These are phyloP conservation scores for Peribatodes rhomboidaria DNA, from an alignment of 2,888 invertebrate species.

Conservation along the genomic window DNA sequence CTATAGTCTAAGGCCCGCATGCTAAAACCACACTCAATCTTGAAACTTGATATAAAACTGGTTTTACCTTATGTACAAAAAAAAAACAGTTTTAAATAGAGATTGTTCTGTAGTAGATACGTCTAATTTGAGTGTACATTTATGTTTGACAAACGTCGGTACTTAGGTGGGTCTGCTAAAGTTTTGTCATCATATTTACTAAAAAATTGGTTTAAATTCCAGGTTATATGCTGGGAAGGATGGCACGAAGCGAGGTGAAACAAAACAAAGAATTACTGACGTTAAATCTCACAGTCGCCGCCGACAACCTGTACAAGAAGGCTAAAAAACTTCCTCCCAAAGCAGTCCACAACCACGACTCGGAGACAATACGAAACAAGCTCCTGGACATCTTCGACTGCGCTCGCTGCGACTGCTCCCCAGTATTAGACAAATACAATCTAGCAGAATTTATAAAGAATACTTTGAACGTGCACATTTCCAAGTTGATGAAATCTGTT, in stretches of 20 bases:
- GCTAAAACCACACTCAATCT: too few species aligned
- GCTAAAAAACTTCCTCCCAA: conserved; percentile 73
- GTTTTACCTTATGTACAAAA: too few species aligned
- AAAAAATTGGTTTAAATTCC: too few species aligned
- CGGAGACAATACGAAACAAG: conserved; percentile 65
- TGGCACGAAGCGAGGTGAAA: conserved; percentile 66
- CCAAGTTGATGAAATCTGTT: conserved; percentile 67
- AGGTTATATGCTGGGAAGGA: conserved; percentile 76
- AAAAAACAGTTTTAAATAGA: too few species aligned
- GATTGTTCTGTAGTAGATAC: too few species aligned
- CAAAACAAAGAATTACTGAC: conserved; percentile 66
- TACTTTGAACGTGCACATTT: conserved; percentile 68
- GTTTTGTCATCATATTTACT: too few species aligned
- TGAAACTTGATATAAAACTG: too few species aligned
- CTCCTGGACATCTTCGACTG: conserved; percentile 72
- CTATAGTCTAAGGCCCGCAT: too few species aligned
- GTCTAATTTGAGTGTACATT: too few species aligned
- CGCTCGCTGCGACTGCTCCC: conserved; percentile 56
- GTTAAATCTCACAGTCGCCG: conserved; percentile 66
- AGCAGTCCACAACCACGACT: conserved; percentile 67
- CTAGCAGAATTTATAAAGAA: conserved; percentile 69
- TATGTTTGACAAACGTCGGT: too few species aligned
- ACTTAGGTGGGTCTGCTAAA: too few species aligned
- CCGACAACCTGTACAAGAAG: conserved; percentile 70
- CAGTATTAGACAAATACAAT: conserved; percentile 60